Base-by-base conservation (phyloP, 2,113 vertebrate genomes). In the Corydoras sp. region DNA sequence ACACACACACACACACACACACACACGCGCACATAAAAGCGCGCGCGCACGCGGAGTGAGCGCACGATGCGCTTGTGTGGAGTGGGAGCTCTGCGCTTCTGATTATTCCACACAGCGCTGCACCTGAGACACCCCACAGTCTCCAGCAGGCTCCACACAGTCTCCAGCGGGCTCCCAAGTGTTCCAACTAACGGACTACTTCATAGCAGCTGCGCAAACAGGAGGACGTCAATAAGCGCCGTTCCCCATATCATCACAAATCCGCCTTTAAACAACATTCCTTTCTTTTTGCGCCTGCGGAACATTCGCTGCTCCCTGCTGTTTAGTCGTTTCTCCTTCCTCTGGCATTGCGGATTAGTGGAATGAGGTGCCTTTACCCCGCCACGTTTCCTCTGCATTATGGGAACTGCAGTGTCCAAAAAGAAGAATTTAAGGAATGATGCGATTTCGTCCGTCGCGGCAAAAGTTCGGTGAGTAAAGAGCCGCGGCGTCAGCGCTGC, bases 391-490 rank as follows among this genome's bases (percentile, higher is more conserved):
- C 83, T 66, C 83, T 81, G 86, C 88, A 93, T 90, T 82, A 96
- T 97, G 94, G 95, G 94, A 88, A 93, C 92, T 85, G 92, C 93
- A 76, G 92, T 91, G 86, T 95, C 95, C 89, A 95, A 91, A 85
- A 94, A 92, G 86, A 94, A 93, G 89, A 92, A 90, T 82, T 85
- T 93, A 86, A 91, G 89, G 85, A 95, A 89, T 83, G 93, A 98
- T 81, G 93, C 93, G 68, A 93, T 95, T 87, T 96, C 93, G 77
- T 94, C 93, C 9, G 93, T 95, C 81, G 92, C 94, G 67, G 92
- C 93, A 77, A 98, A 98, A 96, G 95, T 97, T 87, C 83, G 94
- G 95, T 95, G 90, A 93, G 92, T 69, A 51, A 43, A 24, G 51
- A 53, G 51, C 51, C 11, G 51, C 13, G 2, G 10, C 10, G 13